Percentiles rank a stretch among this genome's conserved stretches.
Evolutionary conservation across 2,113 vertebrate genomes (phyloP).

Genomic region (human): GRCh38 chr16:86764501-86765000

Average conservation of each 20-base stretch:
- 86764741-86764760: too few species aligned
- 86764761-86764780: accelerated
- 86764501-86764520: slow-evolving; percentile 25
- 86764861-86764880: slow-evolving; percentile 26
- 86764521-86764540: background rate
- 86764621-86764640: background rate
- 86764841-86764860: background rate
- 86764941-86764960: background rate
- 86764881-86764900: background rate
- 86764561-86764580: background rate
- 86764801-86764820: background rate
- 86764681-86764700: background rate
- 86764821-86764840: background rate
- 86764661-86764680: background rate
- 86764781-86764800: background rate
- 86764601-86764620: background rate
- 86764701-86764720: accelerated
- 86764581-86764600: background rate
- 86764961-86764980: background rate
- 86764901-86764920: background rate
- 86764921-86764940: background rate
- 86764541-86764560: background rate
- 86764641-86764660: background rate
- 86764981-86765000: background rate
- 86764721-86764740: background rate